Evolutionary conservation across 2,113 vertebrate genomes (phyloP), one percentile per base, ranked within the genome.

Genomic region (Agelaius tricolor): DNA sequence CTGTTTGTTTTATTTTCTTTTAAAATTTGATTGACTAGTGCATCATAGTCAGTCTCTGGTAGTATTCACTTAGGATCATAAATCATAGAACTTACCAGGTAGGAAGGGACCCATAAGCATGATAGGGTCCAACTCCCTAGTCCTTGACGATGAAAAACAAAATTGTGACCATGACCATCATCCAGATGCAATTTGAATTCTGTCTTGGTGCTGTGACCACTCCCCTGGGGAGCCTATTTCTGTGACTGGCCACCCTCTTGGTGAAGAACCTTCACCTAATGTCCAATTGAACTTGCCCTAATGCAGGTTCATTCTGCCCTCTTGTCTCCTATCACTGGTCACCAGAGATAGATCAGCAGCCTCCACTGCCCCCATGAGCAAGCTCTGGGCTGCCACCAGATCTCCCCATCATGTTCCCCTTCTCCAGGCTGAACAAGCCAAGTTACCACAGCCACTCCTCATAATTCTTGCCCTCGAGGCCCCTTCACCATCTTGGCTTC

Each of bases 271-370:
- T 84, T 58, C 15, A 43, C 13, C 28, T 73, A 7, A 44, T 6
- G 23, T 81, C 52, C 28, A 33, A 0, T 5, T 55, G 46, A 90
- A 37, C 68, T 67, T 54, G 10, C 17, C 26, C 37, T 47, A 20
- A 17, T 1, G 3, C 7, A 35, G 33, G 61, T 69, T n/a, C 39
- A 20, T 85, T 30, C 20, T 10, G 30, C 28, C 66, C 63, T 41
- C 15, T 37, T 1, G 2, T 26, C 15, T 46, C 7, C 47, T 54
- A 0, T 35, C 0, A 0, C 44, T 44, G 44, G 21, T 54, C 71
- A 59, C 39, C 39, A 54, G 23, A 79, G 30, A 44, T 33, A 65
- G 35, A 47, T 41, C 35, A 72, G 58, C 27, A 23, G 9, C 39
- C 21, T 72, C 27, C 3, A 2, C 31, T 80, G 39, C 37, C 21